These are phyloP conservation scores for Porites australiensis DNA, from an alignment of 64 coral and sea anemone genomes.

Conservation along the genomic window DNA sequence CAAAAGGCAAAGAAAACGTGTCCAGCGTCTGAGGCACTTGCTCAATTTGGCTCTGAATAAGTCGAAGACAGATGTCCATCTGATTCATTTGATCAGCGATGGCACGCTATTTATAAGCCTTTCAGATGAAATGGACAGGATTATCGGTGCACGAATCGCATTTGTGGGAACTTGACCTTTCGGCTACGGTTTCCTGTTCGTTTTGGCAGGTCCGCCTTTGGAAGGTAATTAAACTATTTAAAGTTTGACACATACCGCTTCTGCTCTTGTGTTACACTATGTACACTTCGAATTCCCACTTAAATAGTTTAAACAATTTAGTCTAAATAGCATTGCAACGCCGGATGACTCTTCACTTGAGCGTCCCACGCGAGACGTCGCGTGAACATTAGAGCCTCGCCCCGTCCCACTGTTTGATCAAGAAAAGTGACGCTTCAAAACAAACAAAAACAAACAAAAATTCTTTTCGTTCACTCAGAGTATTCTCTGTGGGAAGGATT, in stretches of 20 bases:
- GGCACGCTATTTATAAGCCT: constrained; percentile 33
- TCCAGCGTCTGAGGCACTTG: neutral
- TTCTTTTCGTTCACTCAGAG: neutral
- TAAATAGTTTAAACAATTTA: neutral
- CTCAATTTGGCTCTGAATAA: neutral
- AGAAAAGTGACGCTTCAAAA: neutral
- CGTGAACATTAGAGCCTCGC: neutral
- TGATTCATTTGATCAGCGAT: neutral
- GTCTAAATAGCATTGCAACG: neutral
- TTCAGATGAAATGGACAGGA: constrained; percentile 10
- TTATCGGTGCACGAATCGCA: constrained; percentile 26
- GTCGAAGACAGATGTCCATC: constrained; percentile 2
- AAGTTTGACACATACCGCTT: neutral
- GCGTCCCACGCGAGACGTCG: neutral
- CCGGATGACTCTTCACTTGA: neutral
- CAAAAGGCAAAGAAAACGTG: neutral
- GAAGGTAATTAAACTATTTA: constrained; percentile 37
- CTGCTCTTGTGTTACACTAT: constrained; percentile 30
- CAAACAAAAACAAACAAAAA: neutral
- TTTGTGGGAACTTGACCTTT: constrained; percentile 52
- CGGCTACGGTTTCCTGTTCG: constrained; percentile 13
- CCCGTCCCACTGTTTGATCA: neutral
- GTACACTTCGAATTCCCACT: neutral
- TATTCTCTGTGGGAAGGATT: neutral
- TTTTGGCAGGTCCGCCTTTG: constrained; percentile 11